phyloP scores from a whole-genome alignment of 2,113 vertebrate genomes.

The Daboia siamensis region DNA sequence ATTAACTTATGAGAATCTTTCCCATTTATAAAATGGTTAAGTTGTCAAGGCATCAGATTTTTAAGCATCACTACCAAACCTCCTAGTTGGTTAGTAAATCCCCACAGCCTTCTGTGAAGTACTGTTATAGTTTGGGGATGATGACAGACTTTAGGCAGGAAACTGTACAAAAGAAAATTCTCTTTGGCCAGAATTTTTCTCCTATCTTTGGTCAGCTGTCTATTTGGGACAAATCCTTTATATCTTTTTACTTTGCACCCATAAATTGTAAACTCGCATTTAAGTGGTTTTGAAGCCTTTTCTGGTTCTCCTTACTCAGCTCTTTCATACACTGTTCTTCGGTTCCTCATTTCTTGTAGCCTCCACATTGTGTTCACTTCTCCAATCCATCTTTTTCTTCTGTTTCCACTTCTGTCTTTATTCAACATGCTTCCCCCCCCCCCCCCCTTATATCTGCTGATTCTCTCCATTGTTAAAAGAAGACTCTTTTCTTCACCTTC shows the following conservation, averaged over 20 bases:
- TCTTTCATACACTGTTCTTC: background rate
- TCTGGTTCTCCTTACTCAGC: background rate
- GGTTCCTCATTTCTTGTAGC: background rate
- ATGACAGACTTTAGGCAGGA: background rate
- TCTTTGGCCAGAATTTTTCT: background rate
- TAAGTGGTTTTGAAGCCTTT: background rate
- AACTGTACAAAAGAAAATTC: background rate
- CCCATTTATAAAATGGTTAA: background rate
- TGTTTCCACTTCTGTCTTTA: background rate
- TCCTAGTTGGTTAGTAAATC: background rate
- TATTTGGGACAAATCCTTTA: background rate
- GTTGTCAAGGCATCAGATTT: background rate
- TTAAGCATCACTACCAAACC: background rate
- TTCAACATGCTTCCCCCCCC: background rate
- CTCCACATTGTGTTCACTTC: background rate
- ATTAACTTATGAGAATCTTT: background rate
- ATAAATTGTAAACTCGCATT: background rate
- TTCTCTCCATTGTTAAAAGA: background rate
- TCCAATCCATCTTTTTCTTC: background rate
- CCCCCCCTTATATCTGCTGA: background rate
- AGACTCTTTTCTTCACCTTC: background rate
- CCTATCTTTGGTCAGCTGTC: background rate
- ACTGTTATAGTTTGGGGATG: background rate
- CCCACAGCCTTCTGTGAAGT: background rate
- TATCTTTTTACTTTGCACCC: background rate